Conservation (phyloP, 2,797 vertebrate species). For the Coregonus ussuriensis region DNA sequence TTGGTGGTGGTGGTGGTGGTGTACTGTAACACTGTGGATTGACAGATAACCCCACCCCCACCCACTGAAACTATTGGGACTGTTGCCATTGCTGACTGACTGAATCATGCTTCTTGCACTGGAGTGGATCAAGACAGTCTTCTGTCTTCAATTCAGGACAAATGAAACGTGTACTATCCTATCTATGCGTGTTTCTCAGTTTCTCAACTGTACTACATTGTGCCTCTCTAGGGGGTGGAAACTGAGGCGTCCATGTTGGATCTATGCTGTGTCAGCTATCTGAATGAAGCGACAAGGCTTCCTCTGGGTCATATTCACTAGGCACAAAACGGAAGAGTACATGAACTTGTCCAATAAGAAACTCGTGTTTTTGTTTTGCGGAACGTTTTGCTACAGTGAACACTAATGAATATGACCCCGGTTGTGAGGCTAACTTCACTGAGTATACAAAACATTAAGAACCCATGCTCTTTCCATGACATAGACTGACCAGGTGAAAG, state of each 20-base stretch:
- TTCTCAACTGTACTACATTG: constrained; percentile 14
- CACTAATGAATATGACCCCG: no score
- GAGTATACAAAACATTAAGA: no score
- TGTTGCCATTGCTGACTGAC: constrained; percentile 61
- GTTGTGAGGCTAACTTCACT: no score
- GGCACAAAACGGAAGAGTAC: no score
- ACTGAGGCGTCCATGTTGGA: constrained; percentile 31
- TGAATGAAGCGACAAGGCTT: constrained; percentile 46
- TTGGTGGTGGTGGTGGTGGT: constrained; percentile 64
- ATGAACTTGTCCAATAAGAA: no score
- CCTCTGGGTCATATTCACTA: not conserved
- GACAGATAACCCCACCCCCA: constrained; percentile 39
- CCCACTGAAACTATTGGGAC: constrained; percentile 53
- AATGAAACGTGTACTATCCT: constrained; percentile 38
- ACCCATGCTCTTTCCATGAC: no score
- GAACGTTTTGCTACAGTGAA: no score
- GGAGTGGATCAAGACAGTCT: constrained; percentile 65
- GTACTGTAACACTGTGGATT: constrained; percentile 77
- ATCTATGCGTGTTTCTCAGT: constrained; percentile 9
- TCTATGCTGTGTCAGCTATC: not conserved
- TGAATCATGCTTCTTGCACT: constrained; percentile 68
- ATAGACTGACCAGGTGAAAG: no score
- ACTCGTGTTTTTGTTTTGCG: no score
- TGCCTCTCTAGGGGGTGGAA: constrained; percentile 10
- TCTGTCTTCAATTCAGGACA: constrained; percentile 58